Conservation (phyloP, 1,140 invertebrate species). For the Himalopsyche phryganea region DNA sequence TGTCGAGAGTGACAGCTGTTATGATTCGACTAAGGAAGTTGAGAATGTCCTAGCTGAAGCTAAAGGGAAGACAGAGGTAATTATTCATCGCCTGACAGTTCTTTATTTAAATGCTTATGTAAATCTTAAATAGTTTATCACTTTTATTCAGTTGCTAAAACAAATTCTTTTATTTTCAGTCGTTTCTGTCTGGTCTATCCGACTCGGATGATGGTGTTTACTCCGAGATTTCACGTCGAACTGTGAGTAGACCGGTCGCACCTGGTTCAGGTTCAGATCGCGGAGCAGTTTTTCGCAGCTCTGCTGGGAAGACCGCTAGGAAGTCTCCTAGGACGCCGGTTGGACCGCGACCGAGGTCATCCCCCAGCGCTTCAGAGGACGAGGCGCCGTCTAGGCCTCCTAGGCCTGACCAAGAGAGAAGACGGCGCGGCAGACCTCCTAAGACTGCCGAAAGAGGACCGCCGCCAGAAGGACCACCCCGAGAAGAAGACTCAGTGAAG, state of each 20-base stretch:
- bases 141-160: too few relatives aligned
- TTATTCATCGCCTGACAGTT: background rate
- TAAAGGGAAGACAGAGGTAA: constrained; percentile 42
- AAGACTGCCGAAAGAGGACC: background rate
- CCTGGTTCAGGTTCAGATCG: constrained; percentile 10
- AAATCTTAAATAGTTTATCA: background rate
- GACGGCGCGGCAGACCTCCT: constrained; percentile 19
- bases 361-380: constrained; percentile 28
- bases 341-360: constrained; percentile 20
- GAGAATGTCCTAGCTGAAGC: constrained; percentile 49
- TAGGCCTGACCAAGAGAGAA: constrained; percentile 13
- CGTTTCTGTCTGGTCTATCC: constrained; percentile 19
- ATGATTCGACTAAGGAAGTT: constrained; percentile 46
- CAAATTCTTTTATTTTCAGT: constrained; percentile 15
- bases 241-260: background rate
- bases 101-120: constrained; percentile 2
- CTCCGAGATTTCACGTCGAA: background rate
- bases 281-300: background rate
- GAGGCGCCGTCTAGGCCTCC: constrained; percentile 23
- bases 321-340: constrained; percentile 19
- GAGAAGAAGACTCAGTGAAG: constrained; percentile 26
- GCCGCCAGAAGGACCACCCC: constrained; percentile 3
- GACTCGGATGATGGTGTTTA: constrained; percentile 20
- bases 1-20: constrained; percentile 43
- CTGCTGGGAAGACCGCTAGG: background rate